Conservation (phyloP, 2,113 vertebrate species). For the Mionectes macconnelli region DNA sequence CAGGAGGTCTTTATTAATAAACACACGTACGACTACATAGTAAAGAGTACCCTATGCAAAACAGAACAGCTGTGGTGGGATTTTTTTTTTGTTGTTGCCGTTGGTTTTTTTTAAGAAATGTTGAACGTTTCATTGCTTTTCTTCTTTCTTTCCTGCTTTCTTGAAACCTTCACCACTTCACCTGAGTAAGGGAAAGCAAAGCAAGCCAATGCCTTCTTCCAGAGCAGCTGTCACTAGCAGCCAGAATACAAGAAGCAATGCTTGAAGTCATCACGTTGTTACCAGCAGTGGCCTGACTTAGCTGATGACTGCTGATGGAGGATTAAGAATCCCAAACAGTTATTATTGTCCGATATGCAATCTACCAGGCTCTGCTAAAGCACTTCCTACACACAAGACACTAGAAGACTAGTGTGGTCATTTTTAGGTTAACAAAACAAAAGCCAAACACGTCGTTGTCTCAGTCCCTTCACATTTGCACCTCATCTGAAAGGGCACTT, state of each 20-base stretch:
- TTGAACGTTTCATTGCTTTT: not conserved
- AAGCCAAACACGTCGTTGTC: not conserved
- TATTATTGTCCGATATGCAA: not conserved
- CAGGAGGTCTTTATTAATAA: not conserved
- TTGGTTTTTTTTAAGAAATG: not conserved
- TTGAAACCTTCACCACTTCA: not conserved
- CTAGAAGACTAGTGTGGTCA: accelerated
- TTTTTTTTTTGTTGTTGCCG: accelerated
- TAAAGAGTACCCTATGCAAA: not conserved
- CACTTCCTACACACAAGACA: not conserved
- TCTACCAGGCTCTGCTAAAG: not conserved
- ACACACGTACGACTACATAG: not conserved
- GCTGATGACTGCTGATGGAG: not conserved
- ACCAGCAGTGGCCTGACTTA: not conserved
- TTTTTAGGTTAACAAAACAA: not conserved
- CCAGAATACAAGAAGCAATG: not conserved
- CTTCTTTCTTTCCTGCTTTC: not conserved
- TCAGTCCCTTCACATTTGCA: not conserved
- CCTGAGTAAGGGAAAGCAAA: not conserved
- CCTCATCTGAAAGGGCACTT: not conserved
- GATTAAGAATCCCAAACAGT: not conserved
- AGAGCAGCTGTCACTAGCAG: not conserved
- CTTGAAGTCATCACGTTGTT: constrained; percentile 11
- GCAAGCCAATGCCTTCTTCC: not conserved
- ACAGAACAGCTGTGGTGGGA: not conserved